Conservation (phyloP, 2,113 vertebrate species). For the Nothoprocta pentlandii region DNA sequence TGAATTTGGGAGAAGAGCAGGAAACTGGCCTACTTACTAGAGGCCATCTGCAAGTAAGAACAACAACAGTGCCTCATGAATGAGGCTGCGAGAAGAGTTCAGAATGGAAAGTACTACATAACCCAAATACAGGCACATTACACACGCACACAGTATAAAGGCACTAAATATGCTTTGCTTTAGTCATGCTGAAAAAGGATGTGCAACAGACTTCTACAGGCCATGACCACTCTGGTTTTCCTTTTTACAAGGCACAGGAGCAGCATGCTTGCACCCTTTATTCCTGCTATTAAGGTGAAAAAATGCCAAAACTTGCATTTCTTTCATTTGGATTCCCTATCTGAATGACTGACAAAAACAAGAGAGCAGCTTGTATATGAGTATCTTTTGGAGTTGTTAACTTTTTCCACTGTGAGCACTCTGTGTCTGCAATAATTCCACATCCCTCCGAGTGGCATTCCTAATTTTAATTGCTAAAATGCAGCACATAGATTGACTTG, state of each 20-base stretch:
- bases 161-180: background rate
- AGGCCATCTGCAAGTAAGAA: background rate
- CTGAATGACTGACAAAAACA: background rate
- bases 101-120: background rate
- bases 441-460: slow-evolving; percentile 4
- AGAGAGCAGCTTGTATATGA: background rate
- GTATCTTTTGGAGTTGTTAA: background rate
- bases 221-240: background rate
- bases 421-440: background rate
- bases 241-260: background rate
- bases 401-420: slow-evolving; percentile 33
- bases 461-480: slow-evolving; percentile 30
- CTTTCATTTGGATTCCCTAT: background rate
- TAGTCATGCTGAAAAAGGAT: background rate
- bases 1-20: background rate
- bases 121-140: fast-evolving
- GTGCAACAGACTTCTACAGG: background rate
- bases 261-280: background rate
- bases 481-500: background rate
- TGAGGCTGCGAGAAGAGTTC: background rate
- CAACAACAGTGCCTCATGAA: background rate
- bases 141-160: background rate
- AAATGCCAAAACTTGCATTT: background rate
- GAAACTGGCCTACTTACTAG: background rate
- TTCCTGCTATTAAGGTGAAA: background rate